A percentile compares a stretch with the other conserved stretches of the same genome.
Conservation (phyloP, 2,888 invertebrate species). For the Zhuqinia jingwanae region DNA sequence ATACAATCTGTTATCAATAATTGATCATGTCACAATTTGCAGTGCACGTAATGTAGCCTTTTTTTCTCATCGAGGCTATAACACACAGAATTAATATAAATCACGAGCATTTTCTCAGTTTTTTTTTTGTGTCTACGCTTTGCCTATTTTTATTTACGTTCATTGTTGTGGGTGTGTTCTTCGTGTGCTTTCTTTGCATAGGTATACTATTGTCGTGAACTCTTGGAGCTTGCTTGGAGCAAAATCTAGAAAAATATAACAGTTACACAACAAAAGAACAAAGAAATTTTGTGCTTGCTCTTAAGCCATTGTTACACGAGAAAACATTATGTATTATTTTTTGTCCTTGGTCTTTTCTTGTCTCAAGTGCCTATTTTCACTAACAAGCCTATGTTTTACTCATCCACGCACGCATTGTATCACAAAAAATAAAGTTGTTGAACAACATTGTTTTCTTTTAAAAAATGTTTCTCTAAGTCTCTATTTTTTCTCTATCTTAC, state of each 20-base stretch:
- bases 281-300: constrained; percentile 36
- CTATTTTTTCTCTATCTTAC: no score
- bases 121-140: no score
- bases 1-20: no score
- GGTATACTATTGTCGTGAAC: background rate
- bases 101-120: no score
- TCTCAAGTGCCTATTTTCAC: constrained; percentile 57
- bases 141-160: background rate
- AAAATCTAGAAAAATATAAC: constrained; percentile 16
- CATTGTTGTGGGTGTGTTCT: background rate
- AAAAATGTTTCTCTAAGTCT: no score
- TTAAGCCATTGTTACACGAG: constrained; percentile 37
- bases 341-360: constrained; percentile 38
- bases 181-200: background rate
- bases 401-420: no score
- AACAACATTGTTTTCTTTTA: no score
- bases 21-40: no score
- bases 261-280: constrained; percentile 34
- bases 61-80: no score
- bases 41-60: no score
- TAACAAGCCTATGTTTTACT: no score
- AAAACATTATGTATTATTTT: constrained; percentile 19
- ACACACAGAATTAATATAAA: no score
- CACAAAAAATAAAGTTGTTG: constrained; percentile 13
- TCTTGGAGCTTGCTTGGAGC: constrained; percentile 13